Conservation (phyloP, 2,888 invertebrate genomes). For the Ichneumoninae sp. region DNA sequence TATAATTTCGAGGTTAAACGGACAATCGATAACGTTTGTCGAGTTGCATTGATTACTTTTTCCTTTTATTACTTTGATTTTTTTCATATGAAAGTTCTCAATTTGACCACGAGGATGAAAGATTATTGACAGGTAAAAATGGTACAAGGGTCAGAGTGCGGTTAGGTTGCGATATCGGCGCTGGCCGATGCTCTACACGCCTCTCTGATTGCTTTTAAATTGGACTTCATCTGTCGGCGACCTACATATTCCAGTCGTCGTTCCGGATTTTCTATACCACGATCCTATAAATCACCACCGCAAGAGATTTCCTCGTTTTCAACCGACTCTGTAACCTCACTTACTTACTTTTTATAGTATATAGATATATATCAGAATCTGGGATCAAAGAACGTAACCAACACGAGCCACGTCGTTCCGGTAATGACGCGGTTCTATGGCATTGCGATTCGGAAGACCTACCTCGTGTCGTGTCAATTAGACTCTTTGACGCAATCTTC, state of each 20-base stretch:
- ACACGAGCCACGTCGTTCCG: not conserved
- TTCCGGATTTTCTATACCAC: constrained; percentile 21
- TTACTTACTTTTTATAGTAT: not conserved
- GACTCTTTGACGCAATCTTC: constrained; percentile 10
- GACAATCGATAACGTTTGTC: not conserved
- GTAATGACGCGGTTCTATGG: not conserved
- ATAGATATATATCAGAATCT: constrained; percentile 15
- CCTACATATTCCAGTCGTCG: constrained; percentile 58
- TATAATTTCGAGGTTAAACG: too few species aligned
- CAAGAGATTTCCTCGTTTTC: constrained; percentile 50
- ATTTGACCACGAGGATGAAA: not conserved
- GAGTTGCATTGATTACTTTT: not conserved
- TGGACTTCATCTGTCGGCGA: constrained; percentile 70
- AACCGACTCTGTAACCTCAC: constrained; percentile 24
- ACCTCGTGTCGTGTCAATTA: constrained; percentile 1
- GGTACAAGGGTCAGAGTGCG: constrained; percentile 4
- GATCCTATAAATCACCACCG: constrained; percentile 15
- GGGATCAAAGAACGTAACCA: constrained; percentile 43
- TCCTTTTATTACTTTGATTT: not conserved
- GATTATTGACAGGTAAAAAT: constrained; percentile 24
- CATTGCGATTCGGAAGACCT: constrained; percentile 1
- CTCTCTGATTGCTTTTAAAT: constrained; percentile 71
- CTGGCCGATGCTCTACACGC: constrained; percentile 47
- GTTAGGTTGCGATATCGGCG: constrained; percentile 46
- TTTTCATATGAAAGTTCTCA: not conserved